Conservation (phyloP, 2,113 vertebrate genomes). For the Danio rerio region DNA sequence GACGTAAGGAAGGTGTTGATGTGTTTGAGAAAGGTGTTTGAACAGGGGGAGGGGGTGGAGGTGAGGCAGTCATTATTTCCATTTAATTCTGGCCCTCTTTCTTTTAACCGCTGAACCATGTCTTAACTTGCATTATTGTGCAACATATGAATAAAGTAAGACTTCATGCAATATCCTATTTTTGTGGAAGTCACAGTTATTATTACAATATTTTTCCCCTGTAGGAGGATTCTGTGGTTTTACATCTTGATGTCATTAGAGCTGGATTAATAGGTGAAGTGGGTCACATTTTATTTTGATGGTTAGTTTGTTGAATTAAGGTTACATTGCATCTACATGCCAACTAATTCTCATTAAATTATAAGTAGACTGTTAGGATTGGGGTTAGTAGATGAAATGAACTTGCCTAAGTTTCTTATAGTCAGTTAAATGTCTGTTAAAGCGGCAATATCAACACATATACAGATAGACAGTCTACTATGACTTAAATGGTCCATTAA, state of each 20-base stretch:
- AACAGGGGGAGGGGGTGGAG: neutral
- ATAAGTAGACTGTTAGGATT: too few species aligned
- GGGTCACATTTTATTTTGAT: too few species aligned
- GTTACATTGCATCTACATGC: too few species aligned
- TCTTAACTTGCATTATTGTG: neutral
- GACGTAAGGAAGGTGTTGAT: neutral
- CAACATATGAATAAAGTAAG: neutral
- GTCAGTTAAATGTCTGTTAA: too few species aligned
- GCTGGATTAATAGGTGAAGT: neutral
- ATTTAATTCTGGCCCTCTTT: neutral
- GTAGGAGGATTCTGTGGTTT: neutral
- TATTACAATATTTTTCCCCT: neutral
- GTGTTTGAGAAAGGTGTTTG: neutral
- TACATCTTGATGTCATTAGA: neutral
- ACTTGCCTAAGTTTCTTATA: too few species aligned
- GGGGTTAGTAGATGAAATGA: too few species aligned
- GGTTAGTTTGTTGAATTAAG: too few species aligned
- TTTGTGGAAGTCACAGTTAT: neutral
- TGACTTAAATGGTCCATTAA: too few species aligned
- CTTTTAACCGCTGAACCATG: neutral
- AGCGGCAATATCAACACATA: too few species aligned
- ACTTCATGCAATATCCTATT: neutral
- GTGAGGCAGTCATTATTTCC: neutral
- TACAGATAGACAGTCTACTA: too few species aligned
- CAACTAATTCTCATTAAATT: too few species aligned